A percentile compares a stretch with the other conserved stretches of the same genome.
Conservation (phyloP, 1,140 invertebrate genomes). For the Galleria mellonella region DNA sequence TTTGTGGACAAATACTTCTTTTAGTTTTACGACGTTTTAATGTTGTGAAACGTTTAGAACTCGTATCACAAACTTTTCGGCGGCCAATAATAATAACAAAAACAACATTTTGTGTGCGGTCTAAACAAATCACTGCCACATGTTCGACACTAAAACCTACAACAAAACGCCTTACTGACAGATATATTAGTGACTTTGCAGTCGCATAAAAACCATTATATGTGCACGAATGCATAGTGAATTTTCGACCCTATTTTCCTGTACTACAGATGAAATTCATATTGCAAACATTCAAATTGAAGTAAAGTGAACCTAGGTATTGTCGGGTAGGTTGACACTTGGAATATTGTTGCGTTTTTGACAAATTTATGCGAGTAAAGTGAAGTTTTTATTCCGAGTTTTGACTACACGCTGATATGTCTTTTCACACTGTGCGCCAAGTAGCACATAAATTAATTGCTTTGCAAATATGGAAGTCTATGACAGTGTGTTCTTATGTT, state of each 20-base stretch:
- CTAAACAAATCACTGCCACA: conserved; percentile 51
- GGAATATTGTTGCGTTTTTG: not conserved
- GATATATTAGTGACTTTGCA: conserved; percentile 53
- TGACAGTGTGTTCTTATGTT: not conserved
- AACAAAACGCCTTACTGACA: conserved; percentile 62
- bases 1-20: too few species aligned
- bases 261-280: not conserved
- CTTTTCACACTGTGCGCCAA: conserved; percentile 4
- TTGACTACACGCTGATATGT: not conserved
- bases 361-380: not conserved
- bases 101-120: conserved; percentile 41
- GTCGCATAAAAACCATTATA: conserved; percentile 26
- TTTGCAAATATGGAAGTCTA: not conserved
- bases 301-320: too few species aligned
- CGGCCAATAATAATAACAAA: conserved; percentile 50
- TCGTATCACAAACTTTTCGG: conserved; percentile 51
- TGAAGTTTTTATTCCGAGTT: too few species aligned
- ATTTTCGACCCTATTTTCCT: conserved; percentile 15
- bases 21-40: conserved; percentile 47
- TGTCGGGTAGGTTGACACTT: not conserved
- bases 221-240: not conserved
- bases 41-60: conserved; percentile 37
- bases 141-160: conserved; percentile 41
- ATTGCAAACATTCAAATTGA: not conserved
- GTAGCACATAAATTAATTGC: conserved; percentile 3